A percentile compares a stretch with the other conserved stretches of the same genome.
Evolutionary conservation across 1,140 invertebrate species (phyloP).

Genomic region (Tachypleus tridentatus): DNA sequence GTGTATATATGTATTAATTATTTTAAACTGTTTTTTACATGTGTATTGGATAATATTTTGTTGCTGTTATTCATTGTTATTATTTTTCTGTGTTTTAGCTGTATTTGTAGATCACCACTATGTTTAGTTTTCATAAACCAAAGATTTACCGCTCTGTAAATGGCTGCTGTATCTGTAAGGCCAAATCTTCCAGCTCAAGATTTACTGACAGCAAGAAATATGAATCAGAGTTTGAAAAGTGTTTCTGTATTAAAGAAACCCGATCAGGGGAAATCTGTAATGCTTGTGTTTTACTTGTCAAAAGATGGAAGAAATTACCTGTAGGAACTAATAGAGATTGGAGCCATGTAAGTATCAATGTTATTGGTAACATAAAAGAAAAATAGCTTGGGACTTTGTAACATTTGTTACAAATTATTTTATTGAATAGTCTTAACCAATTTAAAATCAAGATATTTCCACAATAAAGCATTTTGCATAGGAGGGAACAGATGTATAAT

Average conservation of each 20-base stretch:
- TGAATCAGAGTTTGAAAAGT: conserved; percentile 69
- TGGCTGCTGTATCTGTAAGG: conserved; percentile 79
- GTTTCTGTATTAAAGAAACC: conserved; percentile 56
- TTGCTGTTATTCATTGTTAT: no score
- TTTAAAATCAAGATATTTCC: no score
- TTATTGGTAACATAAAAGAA: no score
- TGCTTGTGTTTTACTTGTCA: conserved; percentile 72
- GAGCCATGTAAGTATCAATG: conserved; percentile 59
- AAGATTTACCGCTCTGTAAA: conserved; percentile 71
- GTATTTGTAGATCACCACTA: conserved; percentile 28
- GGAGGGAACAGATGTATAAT: no score
- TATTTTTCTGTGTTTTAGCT: no score
- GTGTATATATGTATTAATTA: no score
- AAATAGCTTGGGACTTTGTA: no score
- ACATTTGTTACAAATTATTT: no score
- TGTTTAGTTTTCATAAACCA: conserved; percentile 83
- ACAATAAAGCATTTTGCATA: no score
- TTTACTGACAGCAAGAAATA: conserved; percentile 80
- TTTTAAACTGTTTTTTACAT: no score
- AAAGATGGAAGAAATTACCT: conserved; percentile 72
- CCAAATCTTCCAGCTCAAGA: conserved; percentile 67
- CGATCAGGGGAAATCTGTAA: conserved; percentile 77
- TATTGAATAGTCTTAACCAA: no score
- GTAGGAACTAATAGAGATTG: conserved; percentile 62
- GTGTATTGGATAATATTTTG: no score